These are phyloP conservation scores for Alcis repandata DNA, from an alignment of 2,888 invertebrate species.

Conservation along the genomic window DNA sequence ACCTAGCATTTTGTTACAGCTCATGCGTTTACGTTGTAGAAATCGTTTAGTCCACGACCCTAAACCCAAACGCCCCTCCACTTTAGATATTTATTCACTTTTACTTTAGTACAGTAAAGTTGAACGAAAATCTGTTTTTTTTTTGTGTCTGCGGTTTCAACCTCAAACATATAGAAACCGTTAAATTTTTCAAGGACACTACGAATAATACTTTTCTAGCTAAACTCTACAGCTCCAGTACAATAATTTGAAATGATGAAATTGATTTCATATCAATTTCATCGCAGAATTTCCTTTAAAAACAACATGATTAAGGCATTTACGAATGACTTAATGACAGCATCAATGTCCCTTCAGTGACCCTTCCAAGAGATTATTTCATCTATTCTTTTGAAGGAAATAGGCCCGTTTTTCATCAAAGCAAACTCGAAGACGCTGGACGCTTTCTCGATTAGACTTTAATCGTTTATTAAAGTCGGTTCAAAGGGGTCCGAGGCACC, in stretches of 20 bases:
- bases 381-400: slow-evolving; percentile 27
- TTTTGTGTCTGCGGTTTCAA: no score
- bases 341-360: slow-evolving; percentile 14
- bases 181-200: no score
- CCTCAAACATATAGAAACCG: no score
- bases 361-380: slow-evolving; percentile 12
- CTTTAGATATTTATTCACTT: no score
- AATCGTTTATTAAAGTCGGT: slow-evolving; percentile 62
- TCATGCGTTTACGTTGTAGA: neutral
- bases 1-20: neutral
- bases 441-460: slow-evolving; percentile 51
- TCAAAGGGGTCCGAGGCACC: slow-evolving; percentile 55
- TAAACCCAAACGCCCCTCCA: no score
- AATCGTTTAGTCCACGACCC: no score
- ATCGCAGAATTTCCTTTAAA: neutral
- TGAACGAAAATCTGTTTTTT: no score
- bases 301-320: slow-evolving; percentile 4
- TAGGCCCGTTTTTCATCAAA: slow-evolving; percentile 34
- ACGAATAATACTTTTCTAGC: no score
- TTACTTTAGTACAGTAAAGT: no score
- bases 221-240: neutral
- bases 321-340: slow-evolving; percentile 12
- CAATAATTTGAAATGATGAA: neutral
- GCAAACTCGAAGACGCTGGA: slow-evolving; percentile 33
- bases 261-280: neutral